phyloP scores from a whole-genome alignment of 2,797 vertebrate genomes.

The Luscinia megarhynchos region DNA sequence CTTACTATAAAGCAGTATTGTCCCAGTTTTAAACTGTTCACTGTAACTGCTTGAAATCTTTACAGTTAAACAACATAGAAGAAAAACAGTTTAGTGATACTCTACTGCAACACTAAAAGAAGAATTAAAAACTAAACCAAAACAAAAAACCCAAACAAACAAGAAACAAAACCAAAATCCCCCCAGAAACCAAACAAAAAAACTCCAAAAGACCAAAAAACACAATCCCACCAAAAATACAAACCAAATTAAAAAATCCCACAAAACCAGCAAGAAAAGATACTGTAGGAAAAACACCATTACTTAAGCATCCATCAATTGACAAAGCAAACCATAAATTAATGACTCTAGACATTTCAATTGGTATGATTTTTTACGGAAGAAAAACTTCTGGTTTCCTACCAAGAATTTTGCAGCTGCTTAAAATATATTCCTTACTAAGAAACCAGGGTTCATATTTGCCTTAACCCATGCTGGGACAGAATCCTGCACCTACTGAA shows the following conservation, averaged over 20 bases:
- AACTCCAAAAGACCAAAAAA: background rate
- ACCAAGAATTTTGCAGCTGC: slow-evolving; percentile 9
- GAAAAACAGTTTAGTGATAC: background rate
- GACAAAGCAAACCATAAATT: background rate
- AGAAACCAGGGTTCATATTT: background rate
- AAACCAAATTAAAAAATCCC: background rate
- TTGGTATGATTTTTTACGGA: background rate
- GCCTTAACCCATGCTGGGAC: background rate
- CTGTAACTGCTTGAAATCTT: background rate
- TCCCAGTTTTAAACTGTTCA: background rate
- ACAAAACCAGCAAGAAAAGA: background rate
- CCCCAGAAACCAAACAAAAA: background rate
- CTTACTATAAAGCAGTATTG: background rate
- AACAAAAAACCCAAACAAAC: background rate
- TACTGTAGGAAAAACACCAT: background rate
- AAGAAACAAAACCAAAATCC: background rate
- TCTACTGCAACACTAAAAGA: background rate
- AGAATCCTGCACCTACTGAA: background rate
- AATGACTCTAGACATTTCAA: background rate
- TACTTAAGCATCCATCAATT: background rate
- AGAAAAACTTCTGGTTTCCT: background rate
- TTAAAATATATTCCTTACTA: background rate
- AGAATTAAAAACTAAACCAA: background rate
- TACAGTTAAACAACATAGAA: background rate
- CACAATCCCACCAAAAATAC: background rate